A percentile compares a stretch with the other conserved stretches of the same genome.
These are phyloP conservation scores for Formica exsecta DNA, from an alignment of 1,140 invertebrate species.

Conservation along the genomic window DNA sequence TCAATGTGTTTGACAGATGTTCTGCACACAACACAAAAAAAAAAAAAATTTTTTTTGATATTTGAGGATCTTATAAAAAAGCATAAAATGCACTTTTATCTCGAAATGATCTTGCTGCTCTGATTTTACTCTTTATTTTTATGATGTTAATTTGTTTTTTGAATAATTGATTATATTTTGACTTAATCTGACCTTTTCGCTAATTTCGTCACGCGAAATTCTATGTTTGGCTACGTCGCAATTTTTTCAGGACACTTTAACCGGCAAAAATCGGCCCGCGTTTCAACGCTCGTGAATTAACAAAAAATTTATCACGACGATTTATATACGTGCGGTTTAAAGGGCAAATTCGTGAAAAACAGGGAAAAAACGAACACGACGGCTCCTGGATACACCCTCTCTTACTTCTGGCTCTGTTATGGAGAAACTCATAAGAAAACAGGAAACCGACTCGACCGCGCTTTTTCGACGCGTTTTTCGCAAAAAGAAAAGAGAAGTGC, in stretches of 20 bases:
- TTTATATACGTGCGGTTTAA: slow-evolving; percentile 58
- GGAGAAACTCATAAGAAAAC: slow-evolving; percentile 57
- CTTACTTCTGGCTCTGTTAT: slow-evolving; percentile 10
- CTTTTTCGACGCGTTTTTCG: slow-evolving; percentile 55
- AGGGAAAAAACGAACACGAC: slow-evolving; percentile 23
- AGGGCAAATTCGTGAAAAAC: slow-evolving; percentile 41
- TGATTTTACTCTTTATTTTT: not conserved
- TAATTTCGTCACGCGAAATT: slow-evolving; percentile 6
- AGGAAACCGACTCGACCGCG: slow-evolving; percentile 40
- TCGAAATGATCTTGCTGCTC: not conserved
- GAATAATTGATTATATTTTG: not conserved
- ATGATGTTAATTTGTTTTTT: not conserved
- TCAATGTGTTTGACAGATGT: not conserved
- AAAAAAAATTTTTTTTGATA: not conserved
- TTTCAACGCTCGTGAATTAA: slow-evolving; percentile 42
- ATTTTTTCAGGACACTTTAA: slow-evolving; percentile 8
- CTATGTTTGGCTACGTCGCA: not conserved
- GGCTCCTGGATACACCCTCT: slow-evolving; percentile 35
- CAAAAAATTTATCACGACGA: slow-evolving; percentile 56
- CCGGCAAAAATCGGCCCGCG: slow-evolving; percentile 31
- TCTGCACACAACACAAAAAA: not conserved
- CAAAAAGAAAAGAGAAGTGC: slow-evolving; percentile 43
- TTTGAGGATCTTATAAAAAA: not conserved
- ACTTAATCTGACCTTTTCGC: not conserved
- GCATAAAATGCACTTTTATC: not conserved